Conservation (phyloP, 2,888 invertebrate species). For the Drosophila prostipennis region DNA sequence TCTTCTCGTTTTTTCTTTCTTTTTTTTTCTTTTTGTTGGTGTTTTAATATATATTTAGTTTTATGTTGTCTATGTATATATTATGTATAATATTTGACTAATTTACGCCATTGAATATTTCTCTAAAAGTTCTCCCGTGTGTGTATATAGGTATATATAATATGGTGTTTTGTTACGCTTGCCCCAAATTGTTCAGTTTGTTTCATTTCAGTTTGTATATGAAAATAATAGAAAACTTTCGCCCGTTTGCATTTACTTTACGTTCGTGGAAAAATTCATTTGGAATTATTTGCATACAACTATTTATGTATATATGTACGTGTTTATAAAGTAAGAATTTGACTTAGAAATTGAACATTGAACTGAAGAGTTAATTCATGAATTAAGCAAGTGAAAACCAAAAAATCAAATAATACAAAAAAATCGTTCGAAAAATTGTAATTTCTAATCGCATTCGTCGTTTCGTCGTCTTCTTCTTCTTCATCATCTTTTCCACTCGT, state of each 20-base stretch:
- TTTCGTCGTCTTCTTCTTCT: conserved; percentile 8
- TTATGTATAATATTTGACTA: conserved; percentile 39
- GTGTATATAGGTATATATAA: conserved; percentile 45
- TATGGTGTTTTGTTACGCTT: conserved; percentile 47
- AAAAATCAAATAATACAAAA: conserved; percentile 49
- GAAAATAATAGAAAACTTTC: conserved; percentile 13
- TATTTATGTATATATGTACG: conserved; percentile 19
- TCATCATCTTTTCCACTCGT: conserved; percentile 12
- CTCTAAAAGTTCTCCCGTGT: conserved; percentile 61
- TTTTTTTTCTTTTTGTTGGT: no score
- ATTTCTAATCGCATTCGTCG: conserved; percentile 37
- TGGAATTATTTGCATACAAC: conserved; percentile 60
- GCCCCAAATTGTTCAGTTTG: conserved; percentile 43
- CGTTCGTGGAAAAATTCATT: conserved; percentile 41
- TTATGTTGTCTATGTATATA: no score
- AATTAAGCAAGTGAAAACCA: conserved; percentile 23
- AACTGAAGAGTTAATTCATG: conserved; percentile 18
- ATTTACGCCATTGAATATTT: conserved; percentile 57
- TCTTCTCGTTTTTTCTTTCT: no score
- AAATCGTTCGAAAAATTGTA: conserved; percentile 48
- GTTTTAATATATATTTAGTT: no score
- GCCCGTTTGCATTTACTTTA: conserved; percentile 12
- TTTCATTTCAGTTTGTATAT: conserved; percentile 10
- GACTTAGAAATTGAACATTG: conserved; percentile 77
- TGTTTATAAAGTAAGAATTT: conserved; percentile 55